Percentiles rank a stretch among this genome's conserved stretches.
phyloP scores from a whole-genome alignment of 2,888 invertebrate species.

The Acanthosepion lycidas region DNA sequence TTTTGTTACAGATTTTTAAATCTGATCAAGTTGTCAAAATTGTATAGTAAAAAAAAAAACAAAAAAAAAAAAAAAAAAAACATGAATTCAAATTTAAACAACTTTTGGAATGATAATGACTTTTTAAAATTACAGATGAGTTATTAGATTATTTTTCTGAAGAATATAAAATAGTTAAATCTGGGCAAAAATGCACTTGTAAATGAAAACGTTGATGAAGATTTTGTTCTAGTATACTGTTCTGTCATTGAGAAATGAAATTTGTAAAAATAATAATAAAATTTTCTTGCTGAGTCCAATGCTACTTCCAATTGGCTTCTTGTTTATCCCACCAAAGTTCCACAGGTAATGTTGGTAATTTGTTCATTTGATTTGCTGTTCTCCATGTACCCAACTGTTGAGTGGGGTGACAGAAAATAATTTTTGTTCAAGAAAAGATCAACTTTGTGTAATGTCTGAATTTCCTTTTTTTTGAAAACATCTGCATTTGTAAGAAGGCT shows the following conservation, averaged over 20 bases:
- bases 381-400: not conserved
- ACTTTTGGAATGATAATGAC: not conserved
- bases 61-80: too few relatives aligned
- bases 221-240: not conserved
- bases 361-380: not conserved
- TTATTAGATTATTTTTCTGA: too few relatives aligned
- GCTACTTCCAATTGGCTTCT: not conserved
- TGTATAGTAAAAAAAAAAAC: too few relatives aligned
- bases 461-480: not conserved
- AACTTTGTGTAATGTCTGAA: not conserved
- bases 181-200: not conserved
- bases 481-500: constrained; percentile 15
- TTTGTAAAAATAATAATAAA: not conserved
- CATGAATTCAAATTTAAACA: not conserved
- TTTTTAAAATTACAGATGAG: not conserved
- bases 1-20: too few relatives aligned
- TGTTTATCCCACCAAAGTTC: not conserved
- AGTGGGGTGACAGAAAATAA: not conserved
- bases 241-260: not conserved
- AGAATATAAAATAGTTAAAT: not conserved
- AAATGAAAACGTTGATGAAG: not conserved
- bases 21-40: too few relatives aligned
- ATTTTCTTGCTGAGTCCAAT: not conserved
- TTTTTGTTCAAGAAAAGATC: not conserved
- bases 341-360: not conserved